Evolutionary conservation across 2,113 vertebrate genomes (phyloP), one percentile per base, ranked within the genome.

Genomic region (Procavia capensis): DNA sequence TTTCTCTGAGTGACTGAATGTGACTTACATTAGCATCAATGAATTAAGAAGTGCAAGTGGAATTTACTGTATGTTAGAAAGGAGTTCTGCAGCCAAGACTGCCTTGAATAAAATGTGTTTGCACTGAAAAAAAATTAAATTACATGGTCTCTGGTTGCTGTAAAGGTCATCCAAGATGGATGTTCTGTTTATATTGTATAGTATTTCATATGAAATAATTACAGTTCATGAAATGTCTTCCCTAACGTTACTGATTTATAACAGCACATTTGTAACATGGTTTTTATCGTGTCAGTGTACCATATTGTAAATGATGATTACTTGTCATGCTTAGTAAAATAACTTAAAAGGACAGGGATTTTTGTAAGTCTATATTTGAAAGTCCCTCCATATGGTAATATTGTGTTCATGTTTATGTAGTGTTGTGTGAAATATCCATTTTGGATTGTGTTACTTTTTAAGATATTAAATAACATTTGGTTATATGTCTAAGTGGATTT

Each of bases 401-500:
- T 98, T 99, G 99, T 99, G 99, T 99, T 99, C 99, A 99, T 98
- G 98, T 99, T 99, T 99, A 99, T 99, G 99, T 99, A 99, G 99
- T 99, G 99, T 99, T 99, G 99, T 99, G 99, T 99, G 99, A 99
- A 99, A 99, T 99, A 99, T 99, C 99, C 99, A 98, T 99, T 99
- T 99, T 99, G 99, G 99, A 99, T 99, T 99, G 99, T 99, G 99
- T 99, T 99, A 99, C 99, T 99, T 99, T 99, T 99, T 99, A 99
- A 99, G 98, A 99, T 99, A 99, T 99, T 99, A 99, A 99, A 99
- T 99, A 99, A 99, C 99, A 99, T 99, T 99, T 99, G 99, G 98
- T 99, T 99, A 99, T 98, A 98, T 98, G 98, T 98, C 98, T 98
- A 98, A 98, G 98, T 98, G 98, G 98, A 98, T 98, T 98, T 97